phyloP scores from a whole-genome alignment of 1,140 invertebrate species.

The Eriocheir sinensis region DNA sequence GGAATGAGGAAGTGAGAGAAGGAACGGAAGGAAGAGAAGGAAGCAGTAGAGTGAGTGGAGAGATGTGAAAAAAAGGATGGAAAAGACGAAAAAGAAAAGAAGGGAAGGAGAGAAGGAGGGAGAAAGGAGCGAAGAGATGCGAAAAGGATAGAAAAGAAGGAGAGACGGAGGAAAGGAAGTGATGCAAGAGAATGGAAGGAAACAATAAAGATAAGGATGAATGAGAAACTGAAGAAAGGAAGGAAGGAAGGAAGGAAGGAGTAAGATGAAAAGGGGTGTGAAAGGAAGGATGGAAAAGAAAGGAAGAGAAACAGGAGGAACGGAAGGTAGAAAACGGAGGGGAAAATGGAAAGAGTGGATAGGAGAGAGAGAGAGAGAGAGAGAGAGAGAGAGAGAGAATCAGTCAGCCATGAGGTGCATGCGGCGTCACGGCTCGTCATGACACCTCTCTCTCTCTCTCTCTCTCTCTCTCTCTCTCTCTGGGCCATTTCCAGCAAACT shows the following conservation, averaged over 20 bases:
- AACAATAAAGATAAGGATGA: neutral
- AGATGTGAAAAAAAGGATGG: neutral
- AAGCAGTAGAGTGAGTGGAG: neutral
- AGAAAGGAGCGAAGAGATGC: neutral
- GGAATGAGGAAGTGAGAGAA: neutral
- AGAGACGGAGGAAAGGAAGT: too few species aligned
- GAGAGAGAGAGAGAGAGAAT: neutral
- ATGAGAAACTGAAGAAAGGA: neutral
- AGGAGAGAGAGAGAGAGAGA: neutral
- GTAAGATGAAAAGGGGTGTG: too few species aligned
- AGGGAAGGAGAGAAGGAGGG: neutral
- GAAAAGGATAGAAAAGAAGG: too few species aligned
- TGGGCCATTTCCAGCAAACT: too few species aligned
- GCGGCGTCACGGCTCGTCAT: too few species aligned
- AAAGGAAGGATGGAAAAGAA: neutral
- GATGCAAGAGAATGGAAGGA: neutral
- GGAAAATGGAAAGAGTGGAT: too few species aligned
- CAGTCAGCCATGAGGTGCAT: too few species aligned
- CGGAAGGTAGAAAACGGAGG: too few species aligned
- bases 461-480: too few species aligned
- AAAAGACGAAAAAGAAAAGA: too few species aligned
- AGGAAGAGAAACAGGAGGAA: neutral
- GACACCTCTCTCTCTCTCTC: too few species aligned
- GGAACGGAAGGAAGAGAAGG: neutral
- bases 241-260: neutral